Evolutionary conservation across 2,888 invertebrate species (phyloP).

Genomic region (Lasioglossum lativentre): DNA sequence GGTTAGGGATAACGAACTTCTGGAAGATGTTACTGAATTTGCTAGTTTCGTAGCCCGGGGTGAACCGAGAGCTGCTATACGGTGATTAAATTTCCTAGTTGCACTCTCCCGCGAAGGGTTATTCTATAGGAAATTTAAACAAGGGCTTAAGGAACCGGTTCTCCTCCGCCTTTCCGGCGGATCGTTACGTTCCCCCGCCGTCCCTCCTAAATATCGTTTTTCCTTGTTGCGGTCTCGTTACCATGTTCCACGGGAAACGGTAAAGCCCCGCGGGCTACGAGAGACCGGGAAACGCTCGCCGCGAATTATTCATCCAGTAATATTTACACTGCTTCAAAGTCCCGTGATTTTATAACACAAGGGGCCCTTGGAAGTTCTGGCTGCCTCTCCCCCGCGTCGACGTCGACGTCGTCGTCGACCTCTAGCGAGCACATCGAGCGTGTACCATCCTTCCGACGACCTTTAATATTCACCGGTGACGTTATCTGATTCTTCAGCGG

Average conservation of each 20-base stretch:
- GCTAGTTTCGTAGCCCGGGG: conserved; percentile 69
- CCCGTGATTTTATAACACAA: conserved; percentile 55
- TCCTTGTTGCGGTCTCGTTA: conserved; percentile 65
- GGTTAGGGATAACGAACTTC: conserved; percentile 72
- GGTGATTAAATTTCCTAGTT: conserved; percentile 73
- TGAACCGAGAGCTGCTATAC: conserved; percentile 67
- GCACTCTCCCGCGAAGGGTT: conserved; percentile 64
- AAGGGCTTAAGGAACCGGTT: conserved; percentile 56
- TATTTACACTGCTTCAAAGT: conserved; percentile 61
- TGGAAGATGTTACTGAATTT: conserved; percentile 75
- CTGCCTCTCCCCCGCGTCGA: not conserved
- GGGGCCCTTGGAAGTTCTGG: not conserved
- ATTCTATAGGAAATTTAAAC: conserved; percentile 72
- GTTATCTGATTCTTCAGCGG: conserved; percentile 54
- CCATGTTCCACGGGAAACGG: conserved; percentile 42
- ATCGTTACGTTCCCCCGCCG: conserved; percentile 28
- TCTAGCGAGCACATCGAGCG: not conserved
- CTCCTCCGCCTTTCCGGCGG: conserved; percentile 7
- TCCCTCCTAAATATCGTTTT: conserved; percentile 66
- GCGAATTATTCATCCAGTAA: conserved; percentile 65
- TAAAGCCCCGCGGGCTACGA: conserved; percentile 37
- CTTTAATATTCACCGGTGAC: conserved; percentile 29
- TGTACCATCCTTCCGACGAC: conserved; percentile 6
- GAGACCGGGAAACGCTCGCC: conserved; percentile 52
- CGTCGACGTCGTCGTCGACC: too few species aligned